A percentile compares a stretch with the other conserved stretches of the same genome.
Conservation (phyloP, 1,140 invertebrate genomes). For the Drosophila trapezifrons region DNA sequence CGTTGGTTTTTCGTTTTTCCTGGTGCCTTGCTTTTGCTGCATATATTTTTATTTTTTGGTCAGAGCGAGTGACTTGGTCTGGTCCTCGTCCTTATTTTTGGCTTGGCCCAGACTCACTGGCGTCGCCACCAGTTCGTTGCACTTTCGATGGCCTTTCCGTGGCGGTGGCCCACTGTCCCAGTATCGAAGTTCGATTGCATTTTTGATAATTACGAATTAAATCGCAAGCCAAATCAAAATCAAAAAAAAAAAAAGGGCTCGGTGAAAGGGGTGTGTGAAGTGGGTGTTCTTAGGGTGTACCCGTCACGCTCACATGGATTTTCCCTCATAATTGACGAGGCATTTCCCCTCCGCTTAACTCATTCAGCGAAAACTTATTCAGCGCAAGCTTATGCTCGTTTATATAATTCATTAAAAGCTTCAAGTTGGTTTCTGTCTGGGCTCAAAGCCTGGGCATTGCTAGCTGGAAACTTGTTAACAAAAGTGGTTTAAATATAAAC, state of each 20-base stretch:
- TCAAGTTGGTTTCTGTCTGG: not conserved
- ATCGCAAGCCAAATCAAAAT: not conserved
- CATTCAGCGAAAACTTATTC: constrained; percentile 47
- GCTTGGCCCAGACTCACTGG: constrained; percentile 54
- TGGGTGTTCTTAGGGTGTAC: not conserved
- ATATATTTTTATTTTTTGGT: constrained; percentile 19
- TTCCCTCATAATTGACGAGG: constrained; percentile 1
- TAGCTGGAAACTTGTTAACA: not conserved
- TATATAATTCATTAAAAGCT: not conserved
- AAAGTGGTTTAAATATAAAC: not conserved
- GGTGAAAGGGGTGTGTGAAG: not conserved
- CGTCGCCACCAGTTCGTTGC: constrained; percentile 48
- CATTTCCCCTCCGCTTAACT: constrained; percentile 34
- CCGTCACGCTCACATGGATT: not conserved
- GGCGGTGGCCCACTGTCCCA: constrained; percentile 1
- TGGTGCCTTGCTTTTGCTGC: not conserved
- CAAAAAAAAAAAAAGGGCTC: not conserved
- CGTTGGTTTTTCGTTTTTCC: not conserved
- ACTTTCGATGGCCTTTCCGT: constrained; percentile 4
- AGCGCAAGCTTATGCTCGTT: constrained; percentile 18
- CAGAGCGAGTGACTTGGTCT: constrained; percentile 61
- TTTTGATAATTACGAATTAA: not conserved
- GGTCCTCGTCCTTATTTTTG: constrained; percentile 48
- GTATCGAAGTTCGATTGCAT: constrained; percentile 15
- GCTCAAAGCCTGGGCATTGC: not conserved